Evolutionary conservation across 2,113 vertebrate genomes (phyloP), one percentile per base, ranked within the genome.

Genomic region (Kryptolebias marmoratus): DNA sequence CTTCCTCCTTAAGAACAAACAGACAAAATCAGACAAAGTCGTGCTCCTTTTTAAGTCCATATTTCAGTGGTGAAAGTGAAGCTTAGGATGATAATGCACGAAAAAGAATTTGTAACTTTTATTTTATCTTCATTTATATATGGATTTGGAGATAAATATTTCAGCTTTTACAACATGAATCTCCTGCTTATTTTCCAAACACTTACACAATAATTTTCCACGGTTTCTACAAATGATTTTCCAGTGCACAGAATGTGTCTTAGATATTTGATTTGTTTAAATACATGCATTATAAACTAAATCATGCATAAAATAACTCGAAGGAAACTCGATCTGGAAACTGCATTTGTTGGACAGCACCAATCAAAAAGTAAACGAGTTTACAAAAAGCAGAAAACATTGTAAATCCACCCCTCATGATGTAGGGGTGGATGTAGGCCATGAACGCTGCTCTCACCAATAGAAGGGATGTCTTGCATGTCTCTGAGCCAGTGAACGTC

Each of bases 401-500:
- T 59, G 69, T 6, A 50, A 32, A 30, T 61, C 5, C 6, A 22
- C 16, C 39, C 39, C 0, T 72, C 11, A 31, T 55, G 44, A 14
- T 1, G 27, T 4, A 18, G 31, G 10, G 32, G 36, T 1, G 61
- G 22, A 6, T 22, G 7, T 13, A 59, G 50, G 39, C 36, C 10
- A 18, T 4, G n/a, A 5, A 44, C 54, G 31, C 13, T 57, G 30
- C 3, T 71, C 90, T 48, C 88, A 95, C 94, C 90, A 50, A 75
- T 42, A 53, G 81, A 50, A 6, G 59, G 2, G 59, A 93, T 67
- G 11, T 18, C 48, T 15, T 59, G 12, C 4, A 10, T 1, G 42
- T 86, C 53, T 76, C 68, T 78, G 2, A 67, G 2, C 94, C 94
- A 95, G 18, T 45, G 48, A 56, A 91, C 80, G 7, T 90, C 86